phyloP scores from a whole-genome alignment of 2,888 invertebrate species.

The Ormyrus labotus region DNA sequence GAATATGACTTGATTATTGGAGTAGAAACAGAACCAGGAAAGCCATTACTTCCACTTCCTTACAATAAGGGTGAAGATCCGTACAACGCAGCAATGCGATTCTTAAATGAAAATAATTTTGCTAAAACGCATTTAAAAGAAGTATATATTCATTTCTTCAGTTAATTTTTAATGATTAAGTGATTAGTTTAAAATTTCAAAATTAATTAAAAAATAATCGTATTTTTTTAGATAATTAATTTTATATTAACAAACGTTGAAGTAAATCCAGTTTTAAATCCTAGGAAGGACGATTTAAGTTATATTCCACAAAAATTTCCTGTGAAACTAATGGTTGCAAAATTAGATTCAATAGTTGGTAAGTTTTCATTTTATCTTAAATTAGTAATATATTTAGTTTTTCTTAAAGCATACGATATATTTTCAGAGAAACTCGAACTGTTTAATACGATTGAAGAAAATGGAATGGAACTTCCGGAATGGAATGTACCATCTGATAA shows the following conservation, averaged over 20 bases:
- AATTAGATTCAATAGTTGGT: constrained; percentile 78
- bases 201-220: background rate
- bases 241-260: constrained; percentile 90
- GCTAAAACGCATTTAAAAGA: constrained; percentile 91
- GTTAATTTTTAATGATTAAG: background rate
- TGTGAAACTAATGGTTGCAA: constrained; percentile 64
- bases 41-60: constrained; percentile 91
- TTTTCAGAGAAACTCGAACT: constrained; percentile 76
- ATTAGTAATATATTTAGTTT: background rate
- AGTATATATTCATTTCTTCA: constrained; percentile 57
- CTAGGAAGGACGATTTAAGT: constrained; percentile 62
- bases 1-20: constrained; percentile 97
- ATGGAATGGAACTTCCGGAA: constrained; percentile 67
- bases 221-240: constrained; percentile 84
- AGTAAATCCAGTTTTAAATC: constrained; percentile 61
- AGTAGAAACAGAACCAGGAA: constrained; percentile 94
- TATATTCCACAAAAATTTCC: constrained; percentile 62
- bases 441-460: constrained; percentile 82
- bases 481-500: constrained; percentile 78
- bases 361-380: constrained; percentile 71
- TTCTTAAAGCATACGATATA: constrained; percentile 37
- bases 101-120: constrained; percentile 89
- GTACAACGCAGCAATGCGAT: constrained; percentile 92
- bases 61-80: constrained; percentile 95
- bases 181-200: background rate